phyloP scores from a whole-genome alignment of 2,888 invertebrate genomes.

The Phortica okadai region DNA sequence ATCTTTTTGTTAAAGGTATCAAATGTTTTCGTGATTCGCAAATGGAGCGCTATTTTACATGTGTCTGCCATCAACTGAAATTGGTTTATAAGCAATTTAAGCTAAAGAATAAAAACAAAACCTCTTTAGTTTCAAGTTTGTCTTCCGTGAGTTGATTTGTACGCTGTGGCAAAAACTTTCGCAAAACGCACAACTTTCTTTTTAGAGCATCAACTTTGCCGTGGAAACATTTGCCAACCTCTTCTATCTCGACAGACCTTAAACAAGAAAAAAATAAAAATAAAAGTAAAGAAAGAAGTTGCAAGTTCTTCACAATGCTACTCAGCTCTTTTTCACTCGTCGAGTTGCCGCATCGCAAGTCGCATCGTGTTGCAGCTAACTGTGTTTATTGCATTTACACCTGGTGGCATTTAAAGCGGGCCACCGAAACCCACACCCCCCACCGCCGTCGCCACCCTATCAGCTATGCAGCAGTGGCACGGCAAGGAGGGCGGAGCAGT shows the following conservation, averaged over 20 bases:
- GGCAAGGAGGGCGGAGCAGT: too few species aligned
- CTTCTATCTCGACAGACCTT: too few species aligned
- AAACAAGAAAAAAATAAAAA: not conserved
- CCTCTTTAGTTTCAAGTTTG: not conserved
- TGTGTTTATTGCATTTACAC: constrained; percentile 69
- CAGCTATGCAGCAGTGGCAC: too few species aligned
- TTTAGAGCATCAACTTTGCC: constrained; percentile 35
- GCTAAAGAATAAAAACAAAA: too few species aligned
- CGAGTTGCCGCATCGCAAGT: constrained; percentile 22
- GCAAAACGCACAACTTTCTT: constrained; percentile 65
- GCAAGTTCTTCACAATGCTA: not conserved
- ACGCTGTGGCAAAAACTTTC: constrained; percentile 35
- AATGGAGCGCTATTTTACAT: too few species aligned
- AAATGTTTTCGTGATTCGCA: too few species aligned
- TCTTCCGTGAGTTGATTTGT: too few species aligned
- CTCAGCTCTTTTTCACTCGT: not conserved
- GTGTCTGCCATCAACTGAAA: too few species aligned
- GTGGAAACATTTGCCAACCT: too few species aligned
- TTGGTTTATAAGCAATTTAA: too few species aligned
- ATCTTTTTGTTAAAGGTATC: too few species aligned
- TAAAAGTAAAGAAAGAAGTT: not conserved
- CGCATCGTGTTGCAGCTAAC: constrained; percentile 55
- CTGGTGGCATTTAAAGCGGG: constrained; percentile 65
- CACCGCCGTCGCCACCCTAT: too few species aligned
- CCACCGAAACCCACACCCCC: constrained; percentile 40